Evolutionary conservation across 1,140 invertebrate genomes (phyloP).

Genomic region (Aradophagus sp.): DNA sequence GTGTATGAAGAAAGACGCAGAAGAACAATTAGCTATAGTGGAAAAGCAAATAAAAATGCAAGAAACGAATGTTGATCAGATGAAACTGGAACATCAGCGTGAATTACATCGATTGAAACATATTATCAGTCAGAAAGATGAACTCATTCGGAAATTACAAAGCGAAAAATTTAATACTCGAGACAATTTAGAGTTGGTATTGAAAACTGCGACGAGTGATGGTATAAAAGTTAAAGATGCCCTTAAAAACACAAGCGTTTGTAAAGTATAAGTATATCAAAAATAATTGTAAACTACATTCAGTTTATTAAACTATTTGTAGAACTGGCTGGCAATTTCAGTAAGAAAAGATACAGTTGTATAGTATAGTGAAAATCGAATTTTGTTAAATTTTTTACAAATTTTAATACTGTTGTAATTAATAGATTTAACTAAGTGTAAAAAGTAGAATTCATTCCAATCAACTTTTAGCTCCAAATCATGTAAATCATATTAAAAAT

Average conservation of each 20-base stretch:
- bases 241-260: conserved; percentile 56
- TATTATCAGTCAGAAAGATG: conserved; percentile 73
- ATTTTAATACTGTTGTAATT: too few relatives aligned
- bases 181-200: conserved; percentile 70
- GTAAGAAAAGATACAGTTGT: too few relatives aligned
- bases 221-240: conserved; percentile 65
- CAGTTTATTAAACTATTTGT: too few relatives aligned
- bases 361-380: too few relatives aligned
- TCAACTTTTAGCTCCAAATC: too few relatives aligned
- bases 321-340: too few relatives aligned
- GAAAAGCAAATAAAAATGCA: conserved; percentile 76
- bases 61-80: conserved; percentile 69
- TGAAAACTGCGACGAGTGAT: conserved; percentile 66
- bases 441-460: too few relatives aligned
- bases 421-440: too few relatives aligned
- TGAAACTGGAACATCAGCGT: conserved; percentile 74
- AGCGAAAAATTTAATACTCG: conserved; percentile 67
- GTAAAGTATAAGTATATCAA: conserved; percentile 6
- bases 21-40: conserved; percentile 74
- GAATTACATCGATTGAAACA: conserved; percentile 74
- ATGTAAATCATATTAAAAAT: too few relatives aligned
- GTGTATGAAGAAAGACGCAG: conserved; percentile 75
- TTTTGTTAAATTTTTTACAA: too few relatives aligned
- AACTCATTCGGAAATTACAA: conserved; percentile 69
- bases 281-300: too few relatives aligned